Percentiles rank a stretch among this genome's conserved stretches.
Conservation (phyloP, 2,113 vertebrate species). For the Thunnus thynnus region DNA sequence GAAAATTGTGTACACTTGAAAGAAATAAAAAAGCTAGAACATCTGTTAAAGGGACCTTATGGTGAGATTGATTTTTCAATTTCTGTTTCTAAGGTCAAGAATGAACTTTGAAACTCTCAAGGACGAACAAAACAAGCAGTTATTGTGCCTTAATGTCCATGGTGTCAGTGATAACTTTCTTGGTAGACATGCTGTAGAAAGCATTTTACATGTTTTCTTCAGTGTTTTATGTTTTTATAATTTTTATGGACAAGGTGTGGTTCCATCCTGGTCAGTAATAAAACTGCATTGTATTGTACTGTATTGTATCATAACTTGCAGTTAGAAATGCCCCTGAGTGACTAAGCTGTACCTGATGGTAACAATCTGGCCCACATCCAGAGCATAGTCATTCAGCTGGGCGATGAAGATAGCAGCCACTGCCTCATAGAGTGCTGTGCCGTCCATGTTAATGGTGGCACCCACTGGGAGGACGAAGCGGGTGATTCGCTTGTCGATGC, state of each 20-base stretch:
- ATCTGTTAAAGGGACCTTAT: too few species aligned
- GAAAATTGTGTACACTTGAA: too few species aligned
- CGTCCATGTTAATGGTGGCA: slow-evolving; percentile 99
- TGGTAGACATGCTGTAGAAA: background rate
- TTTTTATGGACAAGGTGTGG: background rate
- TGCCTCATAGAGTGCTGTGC: slow-evolving; percentile 96
- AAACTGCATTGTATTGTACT: background rate
- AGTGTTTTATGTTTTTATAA: background rate
- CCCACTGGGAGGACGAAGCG: slow-evolving; percentile 97
- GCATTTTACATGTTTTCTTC: background rate
- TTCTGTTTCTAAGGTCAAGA: too few species aligned
- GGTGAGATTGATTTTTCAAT: too few species aligned
- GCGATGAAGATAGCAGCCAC: slow-evolving; percentile 98
- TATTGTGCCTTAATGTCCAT: too few species aligned
- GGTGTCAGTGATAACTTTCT: too few species aligned
- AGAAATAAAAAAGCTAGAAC: too few species aligned
- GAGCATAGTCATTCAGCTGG: slow-evolving; percentile 90
- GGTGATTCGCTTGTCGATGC: slow-evolving; percentile 95
- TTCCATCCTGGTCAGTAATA: background rate
- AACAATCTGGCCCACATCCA: slow-evolving; percentile 93
- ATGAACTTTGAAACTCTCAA: too few species aligned
- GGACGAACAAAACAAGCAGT: too few species aligned
- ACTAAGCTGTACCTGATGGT: slow-evolving; percentile 90
- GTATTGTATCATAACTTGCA: background rate
- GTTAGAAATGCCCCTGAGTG: background rate